These are phyloP conservation scores for Athene noctua DNA, from an alignment of 2,113 vertebrate genomes.

Conservation along the genomic window DNA sequence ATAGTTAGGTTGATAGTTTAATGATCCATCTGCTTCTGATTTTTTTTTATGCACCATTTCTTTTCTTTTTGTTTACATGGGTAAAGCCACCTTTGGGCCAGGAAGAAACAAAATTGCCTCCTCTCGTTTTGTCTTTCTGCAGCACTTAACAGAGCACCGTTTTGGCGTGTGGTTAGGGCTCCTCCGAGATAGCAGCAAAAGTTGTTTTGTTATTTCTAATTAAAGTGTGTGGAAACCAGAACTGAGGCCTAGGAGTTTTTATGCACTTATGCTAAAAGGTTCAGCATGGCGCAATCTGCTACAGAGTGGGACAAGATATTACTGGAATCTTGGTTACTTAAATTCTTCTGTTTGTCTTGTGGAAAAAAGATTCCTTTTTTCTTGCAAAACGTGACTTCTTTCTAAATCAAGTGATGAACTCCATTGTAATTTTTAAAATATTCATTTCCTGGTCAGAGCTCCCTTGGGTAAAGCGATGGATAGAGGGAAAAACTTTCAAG, in stretches of 20 bases:
- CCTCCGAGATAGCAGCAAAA: neutral
- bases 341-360: neutral
- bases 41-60: neutral
- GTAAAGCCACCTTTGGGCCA: neutral
- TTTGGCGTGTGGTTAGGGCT: neutral
- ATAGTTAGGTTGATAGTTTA: neutral
- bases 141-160: neutral
- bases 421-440: neutral
- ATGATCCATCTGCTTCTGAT: neutral
- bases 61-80: neutral
- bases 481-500: neutral
- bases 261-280: neutral
- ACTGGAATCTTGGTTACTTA: neutral
- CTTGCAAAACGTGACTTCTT: neutral
- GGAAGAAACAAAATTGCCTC: neutral
- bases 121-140: neutral
- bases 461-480: neutral
- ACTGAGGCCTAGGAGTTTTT: neutral
- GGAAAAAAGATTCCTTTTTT: neutral
- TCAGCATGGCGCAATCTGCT: rapidly evolving
- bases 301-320: neutral
- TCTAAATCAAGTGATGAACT: neutral
- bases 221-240: neutral
- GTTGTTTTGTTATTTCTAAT: neutral
- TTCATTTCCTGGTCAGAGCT: neutral